A percentile compares a stretch with the other conserved stretches of the same genome.
Conservation (phyloP, 64 coral and sea anemone species). For the Dendrophyllia cribrosa region DNA sequence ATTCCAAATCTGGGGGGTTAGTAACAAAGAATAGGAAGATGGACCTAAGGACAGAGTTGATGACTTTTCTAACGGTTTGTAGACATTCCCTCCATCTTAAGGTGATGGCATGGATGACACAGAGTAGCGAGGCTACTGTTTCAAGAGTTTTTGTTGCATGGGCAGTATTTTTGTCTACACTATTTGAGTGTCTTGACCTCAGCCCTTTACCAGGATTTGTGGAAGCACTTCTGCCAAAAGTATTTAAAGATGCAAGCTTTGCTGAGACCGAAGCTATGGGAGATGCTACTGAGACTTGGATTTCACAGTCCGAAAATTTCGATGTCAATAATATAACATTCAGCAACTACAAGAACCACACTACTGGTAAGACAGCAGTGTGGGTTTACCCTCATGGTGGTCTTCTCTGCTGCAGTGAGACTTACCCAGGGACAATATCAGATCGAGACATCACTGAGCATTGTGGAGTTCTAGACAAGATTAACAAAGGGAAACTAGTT, state of each 20-base stretch:
- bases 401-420: slow-evolving; percentile 48
- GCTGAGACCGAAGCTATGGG: slow-evolving; percentile 22
- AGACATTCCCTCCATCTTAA: too few species aligned
- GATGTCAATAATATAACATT: slow-evolving; percentile 64
- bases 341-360: slow-evolving; percentile 59
- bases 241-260: slow-evolving; percentile 53
- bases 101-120: too few species aligned
- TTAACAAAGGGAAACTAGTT: slow-evolving; percentile 34
- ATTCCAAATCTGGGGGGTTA: neutral
- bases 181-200: slow-evolving; percentile 52
- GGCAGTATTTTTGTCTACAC: slow-evolving; percentile 30
- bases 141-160: slow-evolving; percentile 42
- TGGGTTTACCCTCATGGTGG: slow-evolving; percentile 51
- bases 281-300: slow-evolving; percentile 64
- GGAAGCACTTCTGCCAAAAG: slow-evolving; percentile 32
- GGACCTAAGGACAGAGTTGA: too few species aligned
- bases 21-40: neutral
- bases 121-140: slow-evolving; percentile 21
- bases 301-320: slow-evolving; percentile 59
- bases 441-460: slow-evolving; percentile 62
- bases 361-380: slow-evolving; percentile 38
- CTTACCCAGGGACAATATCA: slow-evolving; percentile 50
- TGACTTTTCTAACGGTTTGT: too few species aligned
- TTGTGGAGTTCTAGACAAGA: slow-evolving; percentile 37
- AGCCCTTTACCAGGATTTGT: slow-evolving; percentile 51